Percentiles rank a stretch among this genome's conserved stretches.
These are phyloP conservation scores for Conchocele bisecta DNA, from an alignment of 2,888 invertebrate genomes.

Conservation along the genomic window DNA sequence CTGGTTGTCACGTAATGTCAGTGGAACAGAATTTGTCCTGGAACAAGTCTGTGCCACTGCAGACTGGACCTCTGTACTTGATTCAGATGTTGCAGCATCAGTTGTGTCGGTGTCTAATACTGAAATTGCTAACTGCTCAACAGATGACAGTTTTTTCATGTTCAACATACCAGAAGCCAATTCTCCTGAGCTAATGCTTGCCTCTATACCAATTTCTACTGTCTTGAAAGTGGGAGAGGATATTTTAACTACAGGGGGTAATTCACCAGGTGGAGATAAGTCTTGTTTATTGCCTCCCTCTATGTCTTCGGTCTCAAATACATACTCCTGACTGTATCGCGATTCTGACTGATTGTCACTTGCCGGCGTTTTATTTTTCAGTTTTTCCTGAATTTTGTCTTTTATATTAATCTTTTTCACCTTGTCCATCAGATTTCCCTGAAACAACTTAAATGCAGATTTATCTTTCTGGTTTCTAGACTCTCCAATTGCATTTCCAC, in stretches of 20 bases:
- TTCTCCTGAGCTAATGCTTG: slow-evolving; percentile 6
- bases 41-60: slow-evolving; percentile 34
- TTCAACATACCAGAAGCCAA: neutral
- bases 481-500: slow-evolving; percentile 2
- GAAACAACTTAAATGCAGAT: slow-evolving; percentile 57
- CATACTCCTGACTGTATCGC: slow-evolving; percentile 29
- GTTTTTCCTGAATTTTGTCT: slow-evolving; percentile 53
- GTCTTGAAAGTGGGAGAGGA: slow-evolving; percentile 66
- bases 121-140: slow-evolving; percentile 31
- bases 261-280: slow-evolving; percentile 34
- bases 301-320: slow-evolving; percentile 16
- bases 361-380: slow-evolving; percentile 29
- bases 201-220: slow-evolving; percentile 39
- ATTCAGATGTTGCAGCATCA: slow-evolving; percentile 7
- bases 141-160: slow-evolving; percentile 8
- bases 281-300: slow-evolving; percentile 1
- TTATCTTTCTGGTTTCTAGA: slow-evolving; percentile 4
- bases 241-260: slow-evolving; percentile 71
- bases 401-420: slow-evolving; percentile 51
- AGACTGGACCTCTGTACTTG: slow-evolving; percentile 24
- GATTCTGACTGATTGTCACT: slow-evolving; percentile 19
- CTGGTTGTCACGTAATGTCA: slow-evolving; percentile 33
- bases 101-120: too few species aligned
- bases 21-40: slow-evolving; percentile 44
- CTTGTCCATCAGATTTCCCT: slow-evolving; percentile 59